phyloP scores from a whole-genome alignment of 2,888 invertebrate genomes.

The Drosophila nr. medialis region DNA sequence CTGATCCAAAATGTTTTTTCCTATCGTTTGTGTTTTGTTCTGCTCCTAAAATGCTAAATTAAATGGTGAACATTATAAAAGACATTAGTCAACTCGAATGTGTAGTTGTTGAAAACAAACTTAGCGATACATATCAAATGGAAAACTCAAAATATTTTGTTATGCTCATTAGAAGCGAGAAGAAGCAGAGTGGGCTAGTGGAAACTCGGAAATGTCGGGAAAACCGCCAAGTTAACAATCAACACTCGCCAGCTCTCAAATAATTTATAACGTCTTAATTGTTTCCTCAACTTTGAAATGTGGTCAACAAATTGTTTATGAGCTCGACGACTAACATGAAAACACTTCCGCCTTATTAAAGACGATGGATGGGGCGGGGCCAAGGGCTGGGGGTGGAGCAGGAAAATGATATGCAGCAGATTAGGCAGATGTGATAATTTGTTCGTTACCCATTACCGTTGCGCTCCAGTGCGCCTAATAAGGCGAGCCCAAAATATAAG shows the following conservation, averaged over 20 bases:
- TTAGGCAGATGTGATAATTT: conserved; percentile 78
- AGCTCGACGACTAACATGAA: conserved; percentile 68
- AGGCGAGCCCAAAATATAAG: conserved; percentile 57
- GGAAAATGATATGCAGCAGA: conserved; percentile 76
- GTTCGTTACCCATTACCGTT: conserved; percentile 55
- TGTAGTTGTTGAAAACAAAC: conserved; percentile 51
- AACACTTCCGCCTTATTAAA: conserved; percentile 61
- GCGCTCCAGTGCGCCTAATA: conserved; percentile 69
- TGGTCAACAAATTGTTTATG: conserved; percentile 78
- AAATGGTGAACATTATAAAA: conserved; percentile 28
- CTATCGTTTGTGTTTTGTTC: neutral
- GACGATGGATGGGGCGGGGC: neutral
- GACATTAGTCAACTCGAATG: conserved; percentile 61
- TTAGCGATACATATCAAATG: conserved; percentile 65
- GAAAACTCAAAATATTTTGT: conserved; percentile 60
- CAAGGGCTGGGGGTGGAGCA: neutral
- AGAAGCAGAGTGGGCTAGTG: conserved; percentile 11
- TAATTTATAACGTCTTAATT: conserved; percentile 81
- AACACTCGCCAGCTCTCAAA: conserved; percentile 62
- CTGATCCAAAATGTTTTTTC: neutral
- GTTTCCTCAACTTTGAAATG: conserved; percentile 56
- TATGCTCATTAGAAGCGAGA: conserved; percentile 67
- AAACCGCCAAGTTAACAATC: conserved; percentile 49
- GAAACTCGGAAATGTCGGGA: conserved; percentile 5
- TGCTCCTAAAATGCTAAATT: conserved; percentile 13